A percentile compares a stretch with the other conserved stretches of the same genome.
Conservation (phyloP, 2,113 vertebrate species). For the Protobothrops mucrosquamatus region DNA sequence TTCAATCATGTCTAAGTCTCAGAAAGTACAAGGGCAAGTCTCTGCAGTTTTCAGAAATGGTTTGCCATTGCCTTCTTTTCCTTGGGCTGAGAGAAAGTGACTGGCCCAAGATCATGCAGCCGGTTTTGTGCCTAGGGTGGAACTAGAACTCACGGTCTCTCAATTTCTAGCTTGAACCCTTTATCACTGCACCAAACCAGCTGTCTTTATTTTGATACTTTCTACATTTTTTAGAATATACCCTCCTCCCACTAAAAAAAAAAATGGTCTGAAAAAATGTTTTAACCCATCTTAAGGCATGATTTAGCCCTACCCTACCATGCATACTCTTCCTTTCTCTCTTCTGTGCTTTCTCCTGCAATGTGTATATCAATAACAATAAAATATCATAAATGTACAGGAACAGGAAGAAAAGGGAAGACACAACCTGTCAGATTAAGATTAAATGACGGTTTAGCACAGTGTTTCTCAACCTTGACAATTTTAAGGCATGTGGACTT, state of each 20-base stretch:
- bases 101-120: neutral
- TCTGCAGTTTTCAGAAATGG: neutral
- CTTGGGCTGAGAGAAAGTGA: neutral
- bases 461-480: too few species aligned
- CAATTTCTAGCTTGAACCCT: neutral
- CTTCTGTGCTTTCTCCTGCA: neutral
- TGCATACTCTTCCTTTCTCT: neutral
- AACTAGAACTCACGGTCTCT: neutral
- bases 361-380: neutral
- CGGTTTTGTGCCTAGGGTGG: neutral
- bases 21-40: neutral
- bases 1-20: neutral
- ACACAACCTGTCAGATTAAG: neutral
- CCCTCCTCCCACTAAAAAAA: neutral
- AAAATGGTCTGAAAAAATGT: neutral
- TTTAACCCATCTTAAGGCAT: neutral
- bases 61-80: neutral
- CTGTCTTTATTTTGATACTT: neutral
- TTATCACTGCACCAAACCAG: too few species aligned
- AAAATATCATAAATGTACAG: neutral
- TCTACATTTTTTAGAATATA: neutral
- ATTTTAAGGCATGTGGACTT: too few species aligned
- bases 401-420: neutral
- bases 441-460: neutral
- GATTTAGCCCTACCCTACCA: neutral